Conservation (phyloP, 2,797 vertebrate species). For the Sebastes steindachneri region DNA sequence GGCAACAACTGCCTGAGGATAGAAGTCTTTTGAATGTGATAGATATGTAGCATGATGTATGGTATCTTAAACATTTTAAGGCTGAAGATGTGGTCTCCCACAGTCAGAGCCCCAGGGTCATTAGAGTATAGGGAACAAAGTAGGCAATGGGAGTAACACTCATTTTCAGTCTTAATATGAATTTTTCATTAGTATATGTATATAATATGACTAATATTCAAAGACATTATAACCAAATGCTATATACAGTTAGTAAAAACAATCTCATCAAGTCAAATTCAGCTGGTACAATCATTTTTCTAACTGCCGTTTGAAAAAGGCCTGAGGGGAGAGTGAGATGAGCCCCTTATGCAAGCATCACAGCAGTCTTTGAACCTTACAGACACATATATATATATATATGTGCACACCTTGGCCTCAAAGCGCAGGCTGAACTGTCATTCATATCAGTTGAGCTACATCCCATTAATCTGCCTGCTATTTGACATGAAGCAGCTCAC, state of each 20-base stretch:
- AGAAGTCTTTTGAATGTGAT: slow-evolving; percentile 13
- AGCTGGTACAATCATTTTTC: background rate
- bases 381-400: background rate
- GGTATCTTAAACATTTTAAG: slow-evolving; percentile 7
- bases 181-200: background rate
- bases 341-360: background rate
- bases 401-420: slow-evolving; percentile 6
- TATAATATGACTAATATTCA: background rate
- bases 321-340: background rate
- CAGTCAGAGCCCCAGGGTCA: background rate
- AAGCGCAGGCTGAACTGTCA: slow-evolving; percentile 39
- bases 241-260: background rate
- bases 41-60: slow-evolving; percentile 2
- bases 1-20: slow-evolving; percentile 39
- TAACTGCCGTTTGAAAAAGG: slow-evolving; percentile 3
- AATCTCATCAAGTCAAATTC: background rate
- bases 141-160: background rate
- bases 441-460: slow-evolving; percentile 38
- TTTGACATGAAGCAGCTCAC: slow-evolving; percentile 55
- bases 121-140: background rate
- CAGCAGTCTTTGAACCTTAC: slow-evolving; percentile 4
- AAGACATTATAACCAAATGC: background rate
- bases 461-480: slow-evolving; percentile 59
- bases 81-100: background rate
- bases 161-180: background rate